Evolutionary conservation across 30 jellyfish, hydroid and myxozoan genomes (phyloP), one percentile per base, ranked within the genome.

Genomic region (Aurelia sp.): DNA sequence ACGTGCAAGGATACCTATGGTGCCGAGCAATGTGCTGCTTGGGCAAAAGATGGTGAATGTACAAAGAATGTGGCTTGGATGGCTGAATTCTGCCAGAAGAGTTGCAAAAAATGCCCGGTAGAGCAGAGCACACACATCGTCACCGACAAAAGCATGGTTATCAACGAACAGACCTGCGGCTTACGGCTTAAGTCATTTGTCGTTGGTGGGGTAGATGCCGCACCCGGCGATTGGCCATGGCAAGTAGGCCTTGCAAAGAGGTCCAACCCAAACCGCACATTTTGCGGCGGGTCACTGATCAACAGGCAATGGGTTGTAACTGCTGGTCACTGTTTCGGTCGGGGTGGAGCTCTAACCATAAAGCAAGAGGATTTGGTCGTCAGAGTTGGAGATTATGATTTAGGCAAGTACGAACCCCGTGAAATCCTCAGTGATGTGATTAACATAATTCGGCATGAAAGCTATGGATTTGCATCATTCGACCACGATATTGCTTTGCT

Each of bases 161-260:
- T 79, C 81, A 79, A 79, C 63, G 80, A 50, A 9, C 80, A 65
- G 18, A 3, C 10, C 5, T 79, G 89, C 18, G 89, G 89, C 11
- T 50, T 63, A 74, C 65, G 89, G 67, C 64, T 79, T 62, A 79
- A 79, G 55, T 62, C 80, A 11, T 74, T 74, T 63, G 89, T 79
- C 8, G 89, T 79, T 13, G 89, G 89, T 12, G 89, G 89, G 27
- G 47, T n/a, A 30, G 89, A 41, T 24, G 69, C 80, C 47, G 89
- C 89, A 3, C 70, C 22, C 19, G 89, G 89, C 60, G 89, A 79
- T 52, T 79, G 89, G 89, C 89, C 89, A 0, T 79, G 89, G 89
- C 80, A 63, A 44, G 89, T 79, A 16, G 89, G 89, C 80, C 80
- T 79, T 24, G 81, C 80, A 8, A 40, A 59, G 22, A 58, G 61